A percentile compares a stretch with the other conserved stretches of the same genome.
phyloP scores from a whole-genome alignment of 2,113 vertebrate species.

The Hoplias malabaricus region DNA sequence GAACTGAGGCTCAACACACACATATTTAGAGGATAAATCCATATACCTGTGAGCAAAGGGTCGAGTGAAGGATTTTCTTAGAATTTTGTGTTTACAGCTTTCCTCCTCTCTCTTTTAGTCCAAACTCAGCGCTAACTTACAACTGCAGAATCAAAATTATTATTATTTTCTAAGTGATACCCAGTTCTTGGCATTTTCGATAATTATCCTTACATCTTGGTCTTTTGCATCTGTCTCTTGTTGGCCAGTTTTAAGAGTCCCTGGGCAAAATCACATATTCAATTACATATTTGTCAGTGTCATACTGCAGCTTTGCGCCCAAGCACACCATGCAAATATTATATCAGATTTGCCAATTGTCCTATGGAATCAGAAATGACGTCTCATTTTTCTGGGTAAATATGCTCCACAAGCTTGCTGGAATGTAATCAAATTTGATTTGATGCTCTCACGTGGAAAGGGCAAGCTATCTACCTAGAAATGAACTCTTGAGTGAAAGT shows the following conservation, averaged over 20 bases:
- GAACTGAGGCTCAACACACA: no score
- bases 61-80: no score
- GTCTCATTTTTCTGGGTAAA: background rate
- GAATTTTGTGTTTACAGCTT: no score
- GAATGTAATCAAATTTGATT: background rate
- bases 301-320: background rate
- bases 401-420: background rate
- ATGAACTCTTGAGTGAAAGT: background rate
- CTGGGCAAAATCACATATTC: background rate
- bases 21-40: no score
- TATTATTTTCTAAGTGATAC: no score
- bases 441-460: background rate
- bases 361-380: background rate
- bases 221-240: no score
- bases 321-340: constrained; percentile 6
- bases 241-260: background rate
- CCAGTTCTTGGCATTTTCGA: no score
- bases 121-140: no score
- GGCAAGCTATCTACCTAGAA: background rate
- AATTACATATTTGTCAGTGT: background rate
- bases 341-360: background rate
- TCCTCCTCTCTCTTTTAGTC: no score
- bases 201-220: no score
- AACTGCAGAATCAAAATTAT: no score
- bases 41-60: no score